Evolutionary conservation across 2,113 vertebrate genomes (phyloP), one percentile per base, ranked within the genome.

Genomic region (Podiceps cristatus): DNA sequence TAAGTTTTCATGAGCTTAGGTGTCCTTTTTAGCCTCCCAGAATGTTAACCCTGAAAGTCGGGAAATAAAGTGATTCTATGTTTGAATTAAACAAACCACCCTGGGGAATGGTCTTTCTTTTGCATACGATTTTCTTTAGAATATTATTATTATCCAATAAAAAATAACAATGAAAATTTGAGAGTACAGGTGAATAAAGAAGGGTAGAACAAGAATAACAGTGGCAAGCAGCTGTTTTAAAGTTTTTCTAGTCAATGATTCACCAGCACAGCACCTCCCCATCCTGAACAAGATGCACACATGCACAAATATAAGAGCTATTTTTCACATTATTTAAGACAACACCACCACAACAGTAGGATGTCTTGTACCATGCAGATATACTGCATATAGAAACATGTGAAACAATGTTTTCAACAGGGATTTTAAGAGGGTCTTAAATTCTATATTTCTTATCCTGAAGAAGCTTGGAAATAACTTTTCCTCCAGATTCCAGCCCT

Each of bases 1-100:
- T 96, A 84, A 73, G 77, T 68, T 96, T 96, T 93, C 94, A 79
- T 23, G 84, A 88, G 94, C 92, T 96, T 85, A 93, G 42, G 62
- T 89, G 91, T 91, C 82, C 92, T 76, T 88, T 96, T 76, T 40
- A 82, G 76, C 31, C 35, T 93, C 63, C 22, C 25, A 55, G 87
- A 85, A 88, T 7, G 19, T 73, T 88, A 93, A n/a, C 81, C 40
- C 42, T 69, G 37, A 69, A 95, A 90, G 53, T 2, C 8, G n/a
- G 42, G 28, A 75, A 90, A 88, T 42, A 72, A 84, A 79, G 31
- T n/a, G 37, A 40, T 68, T 78, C 49, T 75, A 27, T 67, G 33
- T 62, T 91, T 82, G 56, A 87, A 63, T 69, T 50, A 76, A 90
- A 64, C 52, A 59, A 93, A 76, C 29, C 35, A 60, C 14, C 29